A percentile compares a stretch with the other conserved stretches of the same genome.
phyloP scores from a whole-genome alignment of 2,797 vertebrate genomes.

The Periophthalmus magnuspinnatus region DNA sequence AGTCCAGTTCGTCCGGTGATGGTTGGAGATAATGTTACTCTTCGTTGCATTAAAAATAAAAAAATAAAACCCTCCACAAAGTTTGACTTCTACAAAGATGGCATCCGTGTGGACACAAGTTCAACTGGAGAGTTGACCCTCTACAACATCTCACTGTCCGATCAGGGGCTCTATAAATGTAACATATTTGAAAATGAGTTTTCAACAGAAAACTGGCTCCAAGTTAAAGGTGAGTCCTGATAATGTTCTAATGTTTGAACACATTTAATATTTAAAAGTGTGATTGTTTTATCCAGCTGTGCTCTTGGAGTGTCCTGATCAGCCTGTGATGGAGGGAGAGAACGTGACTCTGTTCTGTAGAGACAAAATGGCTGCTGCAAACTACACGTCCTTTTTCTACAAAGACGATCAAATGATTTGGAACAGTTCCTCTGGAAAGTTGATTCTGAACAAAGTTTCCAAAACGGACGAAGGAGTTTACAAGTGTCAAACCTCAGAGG shows the following conservation, averaged over 20 bases:
- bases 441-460: slow-evolving; percentile 14
- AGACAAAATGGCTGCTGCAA: neutral
- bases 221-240: slow-evolving; percentile 3
- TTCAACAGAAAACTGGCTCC: neutral
- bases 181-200: too few relatives aligned
- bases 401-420: slow-evolving; percentile 33
- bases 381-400: slow-evolving; percentile 30
- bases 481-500: slow-evolving; percentile 34
- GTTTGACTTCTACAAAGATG: slow-evolving; percentile 8
- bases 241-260: neutral
- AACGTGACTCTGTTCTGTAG: slow-evolving; percentile 38
- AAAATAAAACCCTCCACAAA: neutral
- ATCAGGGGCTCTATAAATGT: slow-evolving; percentile 3
- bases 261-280: neutral
- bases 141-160: slow-evolving; percentile 4
- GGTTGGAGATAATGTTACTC: neutral
- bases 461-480: slow-evolving; percentile 50
- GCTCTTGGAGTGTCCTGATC: slow-evolving; percentile 50
- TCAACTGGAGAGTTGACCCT: slow-evolving; percentile 2
- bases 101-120: neutral
- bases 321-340: slow-evolving; percentile 30
- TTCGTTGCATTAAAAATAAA: neutral
- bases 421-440: slow-evolving; percentile 22
- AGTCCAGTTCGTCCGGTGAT: slow-evolving; percentile 5
- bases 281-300: slow-evolving; percentile 19